A percentile compares a stretch with the other conserved stretches of the same genome.
These are phyloP conservation scores for Cydia strobilella DNA, from an alignment of 1,140 invertebrate genomes.

Conservation along the genomic window DNA sequence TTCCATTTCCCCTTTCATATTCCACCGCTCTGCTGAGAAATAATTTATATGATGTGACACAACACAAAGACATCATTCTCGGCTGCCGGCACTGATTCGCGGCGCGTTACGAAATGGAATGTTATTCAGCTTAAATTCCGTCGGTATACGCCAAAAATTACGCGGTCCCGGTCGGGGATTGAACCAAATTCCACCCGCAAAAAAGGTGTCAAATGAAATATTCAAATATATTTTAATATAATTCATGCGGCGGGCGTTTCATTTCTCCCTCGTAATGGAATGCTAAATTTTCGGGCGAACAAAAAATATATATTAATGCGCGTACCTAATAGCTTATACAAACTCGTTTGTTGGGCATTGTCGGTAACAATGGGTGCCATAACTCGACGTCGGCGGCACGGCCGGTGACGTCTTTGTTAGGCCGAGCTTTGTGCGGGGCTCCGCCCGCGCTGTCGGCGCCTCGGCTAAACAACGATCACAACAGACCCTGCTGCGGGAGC, in stretches of 20 bases:
- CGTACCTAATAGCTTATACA: constrained; percentile 80
- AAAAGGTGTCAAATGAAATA: constrained; percentile 81
- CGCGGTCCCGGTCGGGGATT: constrained; percentile 68
- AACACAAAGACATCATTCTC: constrained; percentile 73
- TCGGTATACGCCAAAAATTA: constrained; percentile 76
- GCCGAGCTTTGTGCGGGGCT: constrained; percentile 67
- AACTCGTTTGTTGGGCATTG: constrained; percentile 80
- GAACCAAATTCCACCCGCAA: constrained; percentile 75
- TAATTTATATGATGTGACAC: constrained; percentile 64
- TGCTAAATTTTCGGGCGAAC: constrained; percentile 79
- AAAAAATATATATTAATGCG: constrained; percentile 81
- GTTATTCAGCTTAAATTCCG: constrained; percentile 76
- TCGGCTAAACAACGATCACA: constrained; percentile 43
- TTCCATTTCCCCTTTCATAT: constrained; percentile 7
- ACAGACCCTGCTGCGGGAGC: neutral
- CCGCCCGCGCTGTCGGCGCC: constrained; percentile 53
- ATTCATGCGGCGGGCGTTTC: constrained; percentile 79
- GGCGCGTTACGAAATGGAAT: constrained; percentile 77
- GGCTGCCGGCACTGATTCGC: constrained; percentile 75
- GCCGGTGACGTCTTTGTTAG: constrained; percentile 79
- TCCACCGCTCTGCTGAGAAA: constrained; percentile 45
- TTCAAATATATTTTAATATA: constrained; percentile 81
- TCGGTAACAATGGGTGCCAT: constrained; percentile 78
- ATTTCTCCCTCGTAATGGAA: constrained; percentile 79
- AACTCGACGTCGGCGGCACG: constrained; percentile 76